phyloP scores from a whole-genome alignment of 2,113 vertebrate species.

The Psophia crepitans region DNA sequence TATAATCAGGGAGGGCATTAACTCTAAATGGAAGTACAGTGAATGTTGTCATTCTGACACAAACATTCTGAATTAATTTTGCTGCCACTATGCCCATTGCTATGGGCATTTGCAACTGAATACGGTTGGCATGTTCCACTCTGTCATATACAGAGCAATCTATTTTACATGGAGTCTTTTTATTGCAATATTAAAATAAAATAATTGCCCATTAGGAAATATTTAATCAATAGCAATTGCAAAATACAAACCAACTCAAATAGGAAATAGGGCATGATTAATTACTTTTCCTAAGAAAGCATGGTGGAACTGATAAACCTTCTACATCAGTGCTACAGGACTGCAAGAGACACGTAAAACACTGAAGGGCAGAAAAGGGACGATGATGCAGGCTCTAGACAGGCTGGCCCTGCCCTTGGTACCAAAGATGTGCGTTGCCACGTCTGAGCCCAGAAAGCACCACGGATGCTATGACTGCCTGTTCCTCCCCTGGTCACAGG shows the following conservation, averaged over 20 bases:
- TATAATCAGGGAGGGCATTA: background rate
- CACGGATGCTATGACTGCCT: accelerated
- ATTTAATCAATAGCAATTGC: conserved; percentile 43
- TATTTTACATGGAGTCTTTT: conserved; percentile 25
- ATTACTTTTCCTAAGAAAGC: conserved; percentile 24
- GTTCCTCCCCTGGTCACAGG: background rate
- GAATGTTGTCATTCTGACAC: background rate
- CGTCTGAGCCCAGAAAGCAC: background rate
- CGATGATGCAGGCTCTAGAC: background rate
- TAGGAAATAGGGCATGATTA: conserved; percentile 23
- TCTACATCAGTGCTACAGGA: background rate
- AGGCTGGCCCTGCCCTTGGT: accelerated
- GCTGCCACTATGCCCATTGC: background rate
- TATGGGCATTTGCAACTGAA: background rate
- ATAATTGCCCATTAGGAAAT: background rate
- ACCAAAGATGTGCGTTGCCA: accelerated
- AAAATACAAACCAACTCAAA: conserved; percentile 25
- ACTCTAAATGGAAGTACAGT: background rate
- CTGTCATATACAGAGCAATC: background rate
- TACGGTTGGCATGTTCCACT: background rate
- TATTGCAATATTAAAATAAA: background rate
- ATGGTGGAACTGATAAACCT: background rate
- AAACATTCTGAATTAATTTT: background rate
- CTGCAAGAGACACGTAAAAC: background rate
- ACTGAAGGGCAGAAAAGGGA: background rate